Conservation (phyloP, 2,888 invertebrate species). For the Chouioia cunea region DNA sequence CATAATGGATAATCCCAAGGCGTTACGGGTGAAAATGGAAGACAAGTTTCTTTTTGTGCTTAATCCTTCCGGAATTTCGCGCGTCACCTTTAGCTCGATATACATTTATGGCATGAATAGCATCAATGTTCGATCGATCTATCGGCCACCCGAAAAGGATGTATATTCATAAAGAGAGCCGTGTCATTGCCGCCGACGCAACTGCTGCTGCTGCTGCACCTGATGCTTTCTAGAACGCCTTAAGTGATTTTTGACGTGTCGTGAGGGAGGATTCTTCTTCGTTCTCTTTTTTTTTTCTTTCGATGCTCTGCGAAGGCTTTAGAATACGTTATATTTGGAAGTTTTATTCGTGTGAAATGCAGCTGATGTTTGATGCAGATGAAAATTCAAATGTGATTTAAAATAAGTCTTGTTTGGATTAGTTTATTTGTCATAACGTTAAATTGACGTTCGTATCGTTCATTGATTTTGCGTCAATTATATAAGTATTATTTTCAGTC, state of each 20-base stretch:
- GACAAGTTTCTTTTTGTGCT: conserved; percentile 20
- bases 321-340: too few relatives aligned
- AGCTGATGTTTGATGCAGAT: too few relatives aligned
- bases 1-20: conserved; percentile 13
- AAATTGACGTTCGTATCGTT: too few relatives aligned
- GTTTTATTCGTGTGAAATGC: too few relatives aligned
- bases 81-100: conserved; percentile 34
- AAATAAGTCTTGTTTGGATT: too few relatives aligned
- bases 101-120: too few relatives aligned
- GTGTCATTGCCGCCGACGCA: conserved; percentile 48
- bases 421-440: too few relatives aligned
- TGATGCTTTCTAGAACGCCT: neutral
- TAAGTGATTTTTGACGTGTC: conserved; percentile 51
- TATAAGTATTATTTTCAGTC: too few relatives aligned
- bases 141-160: neutral
- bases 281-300: too few relatives aligned
- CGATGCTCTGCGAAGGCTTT: too few relatives aligned
- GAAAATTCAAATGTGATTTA: too few relatives aligned
- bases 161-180: conserved; percentile 5
- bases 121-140: neutral
- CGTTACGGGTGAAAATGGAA: conserved; percentile 1
- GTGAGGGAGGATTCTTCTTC: conserved; percentile 1
- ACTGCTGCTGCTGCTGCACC: conserved; percentile 2
- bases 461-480: too few relatives aligned
- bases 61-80: conserved; percentile 48